Evolutionary conservation across 2,888 invertebrate genomes (phyloP), one percentile per base, ranked within the genome.

Genomic region (Leucania comma): DNA sequence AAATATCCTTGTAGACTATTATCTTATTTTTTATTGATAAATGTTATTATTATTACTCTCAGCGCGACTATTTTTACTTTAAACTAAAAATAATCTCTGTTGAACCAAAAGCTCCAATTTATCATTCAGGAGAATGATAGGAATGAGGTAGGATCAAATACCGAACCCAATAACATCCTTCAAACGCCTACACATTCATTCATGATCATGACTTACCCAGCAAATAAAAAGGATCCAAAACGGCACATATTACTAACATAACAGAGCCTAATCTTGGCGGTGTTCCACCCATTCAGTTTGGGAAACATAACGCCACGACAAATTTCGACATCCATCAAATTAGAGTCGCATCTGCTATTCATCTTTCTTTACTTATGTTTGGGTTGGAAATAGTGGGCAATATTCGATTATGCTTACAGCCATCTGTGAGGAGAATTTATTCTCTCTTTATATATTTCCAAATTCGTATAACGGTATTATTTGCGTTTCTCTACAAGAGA

Each of bases 361-460:
- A 85, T 85, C 76, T 83, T 77, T 75, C 79, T 70, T 81, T 82
- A 77, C 83, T 78, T 81, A 72, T 70, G 71, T 81, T 74, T 38
- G 67, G 81, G 73, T 58, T 57, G 22, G 66, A 61, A 73, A 77
- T 79, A 81, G 76, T 84, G 80, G 81, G 78, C 69, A 73, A 75
- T 81, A 85, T 87, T 87, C 82, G 83, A 87, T 87, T 87, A 87
- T 81, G 81, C 81, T 65, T 80, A 80, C 82, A 48, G 48, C 82
- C 83, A 80, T 73, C 70, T 82, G 74, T 70, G 81, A 29, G 63
- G 68, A 71, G 83, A 87, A 86, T 82, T 77, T 80, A 77, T 80
- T 69, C 80, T 68, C 78, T 61, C 77, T 80, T 76, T 77, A 76
- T 77, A 86, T 82, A 75, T 79, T 68, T 42, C 53, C 72, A 72